Evolutionary conservation across 2,888 invertebrate genomes (phyloP), one percentile per base, ranked within the genome.

Genomic region (Nebria brevicollis): DNA sequence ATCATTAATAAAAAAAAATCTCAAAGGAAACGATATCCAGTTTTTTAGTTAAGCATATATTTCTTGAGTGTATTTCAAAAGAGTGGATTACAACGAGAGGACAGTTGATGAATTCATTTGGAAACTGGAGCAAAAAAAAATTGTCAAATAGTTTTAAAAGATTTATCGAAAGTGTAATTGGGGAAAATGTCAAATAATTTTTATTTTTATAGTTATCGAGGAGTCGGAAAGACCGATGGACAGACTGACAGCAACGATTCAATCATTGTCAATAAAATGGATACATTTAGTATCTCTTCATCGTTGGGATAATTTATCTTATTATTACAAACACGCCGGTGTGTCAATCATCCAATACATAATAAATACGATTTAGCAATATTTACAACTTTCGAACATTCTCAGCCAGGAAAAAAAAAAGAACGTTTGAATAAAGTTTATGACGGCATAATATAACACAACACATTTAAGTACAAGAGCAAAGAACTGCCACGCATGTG

Each of bases 241-340:
- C 75, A 75, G 20, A 4, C 64, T 79, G 79, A 79, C 79, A 80
- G 80, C 42, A 70, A 64, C 75, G 73, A 75, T 75, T 80, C 80
- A 80, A 80, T 80, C 80, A 80, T 75, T 80, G 80, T 80, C 80
- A 80, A 64, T 72, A 72, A 80, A 41, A 75, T 66, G 66, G 41
- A 43, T 68, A 68, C 54, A 79, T 75, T 79, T 79, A 79, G 79
- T 79, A 79, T 79, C 79, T 79, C 79, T 79, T 79, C 79, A 79
- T 79, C 79, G 64, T 54, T 70, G 68, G 34, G 64, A 75, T 75
- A 79, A 79, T 79, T 75, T 75, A 68, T 79, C 79, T 75, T 79
- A 73, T 80, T 70, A 75, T 80, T 70, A 75, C 75, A 34, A 34
- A 65, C 80, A 75, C 72, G 34, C 80, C 72, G 64, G 43, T 66